Percentiles rank a stretch among this genome's conserved stretches.
Evolutionary conservation across 2,113 vertebrate genomes (phyloP).

Genomic region (Opisthocomus hoazin): DNA sequence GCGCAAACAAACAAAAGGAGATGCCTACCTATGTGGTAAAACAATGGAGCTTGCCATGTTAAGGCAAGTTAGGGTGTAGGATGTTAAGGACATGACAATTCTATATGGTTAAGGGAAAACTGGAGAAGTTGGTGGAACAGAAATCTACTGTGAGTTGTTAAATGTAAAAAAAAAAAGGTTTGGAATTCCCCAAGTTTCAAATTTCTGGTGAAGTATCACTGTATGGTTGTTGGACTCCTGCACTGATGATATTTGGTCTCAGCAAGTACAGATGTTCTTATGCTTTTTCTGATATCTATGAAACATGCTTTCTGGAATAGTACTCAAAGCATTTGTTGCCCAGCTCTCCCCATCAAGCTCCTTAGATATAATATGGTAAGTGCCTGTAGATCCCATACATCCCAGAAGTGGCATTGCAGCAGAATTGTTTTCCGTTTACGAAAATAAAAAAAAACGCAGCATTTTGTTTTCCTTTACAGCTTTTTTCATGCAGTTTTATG

Average conservation of each 20-base stretch:
- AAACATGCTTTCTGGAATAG: not conserved
- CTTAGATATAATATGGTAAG: not conserved
- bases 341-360: not conserved
- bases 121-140: not conserved
- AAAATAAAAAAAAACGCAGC: not conserved
- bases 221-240: not conserved
- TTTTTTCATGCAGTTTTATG: not conserved
- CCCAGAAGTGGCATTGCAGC: not conserved
- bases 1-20: not conserved
- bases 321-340: not conserved
- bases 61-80: not conserved
- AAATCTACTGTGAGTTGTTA: not conserved
- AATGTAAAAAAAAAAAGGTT: not conserved
- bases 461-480: not conserved
- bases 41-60: not conserved
- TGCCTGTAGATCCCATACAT: not conserved
- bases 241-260: not conserved
- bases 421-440: not conserved
- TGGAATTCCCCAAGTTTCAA: not conserved
- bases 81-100: not conserved
- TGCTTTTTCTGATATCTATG: not conserved
- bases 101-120: not conserved
- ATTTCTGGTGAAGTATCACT: not conserved
- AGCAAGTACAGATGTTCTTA: not conserved
- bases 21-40: rapidly evolving